Evolutionary conservation across 1,140 invertebrate species (phyloP).

Genomic region (Leptopilina boulardi): DNA sequence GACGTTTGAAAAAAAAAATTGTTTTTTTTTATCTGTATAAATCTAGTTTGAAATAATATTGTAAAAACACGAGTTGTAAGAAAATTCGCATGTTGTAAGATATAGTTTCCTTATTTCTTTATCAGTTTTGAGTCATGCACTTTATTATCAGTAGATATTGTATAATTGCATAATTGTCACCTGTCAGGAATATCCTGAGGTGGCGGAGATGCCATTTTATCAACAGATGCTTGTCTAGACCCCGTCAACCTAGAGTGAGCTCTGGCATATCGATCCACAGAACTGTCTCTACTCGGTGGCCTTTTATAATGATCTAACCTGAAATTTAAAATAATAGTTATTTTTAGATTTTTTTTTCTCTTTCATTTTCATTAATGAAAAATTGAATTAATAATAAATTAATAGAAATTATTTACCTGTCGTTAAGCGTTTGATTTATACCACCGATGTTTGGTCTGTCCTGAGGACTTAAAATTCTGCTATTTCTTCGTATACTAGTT

Average conservation of each 20-base stretch:
- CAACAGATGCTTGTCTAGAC: slow-evolving; percentile 87
- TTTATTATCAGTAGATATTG: not conserved
- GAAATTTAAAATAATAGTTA: slow-evolving; percentile 42
- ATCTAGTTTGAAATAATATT: not conserved
- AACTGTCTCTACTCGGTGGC: slow-evolving; percentile 90
- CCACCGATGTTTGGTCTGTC: slow-evolving; percentile 68
- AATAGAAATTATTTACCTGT: slow-evolving; percentile 58
- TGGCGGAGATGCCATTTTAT: slow-evolving; percentile 75
- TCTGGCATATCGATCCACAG: slow-evolving; percentile 87
- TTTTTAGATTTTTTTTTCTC: slow-evolving; percentile 17
- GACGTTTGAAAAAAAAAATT: too few relatives aligned
- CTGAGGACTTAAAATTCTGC: slow-evolving; percentile 68
- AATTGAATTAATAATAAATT: too few relatives aligned
- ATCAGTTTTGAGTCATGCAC: not conserved
- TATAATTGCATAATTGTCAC: slow-evolving; percentile 58
- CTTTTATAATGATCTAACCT: slow-evolving; percentile 94
- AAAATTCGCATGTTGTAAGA: not conserved
- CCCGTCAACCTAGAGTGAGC: slow-evolving; percentile 76
- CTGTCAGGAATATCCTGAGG: slow-evolving; percentile 72
- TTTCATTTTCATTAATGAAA: not conserved
- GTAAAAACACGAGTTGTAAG: not conserved
- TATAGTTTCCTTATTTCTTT: not conserved
- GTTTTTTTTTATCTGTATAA: too few relatives aligned
- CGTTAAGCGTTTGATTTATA: slow-evolving; percentile 72
- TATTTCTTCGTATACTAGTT: slow-evolving; percentile 72